Evolutionary conservation across 2,113 vertebrate genomes (phyloP).

Genomic region (Sinocyclocheilus grahami): DNA sequence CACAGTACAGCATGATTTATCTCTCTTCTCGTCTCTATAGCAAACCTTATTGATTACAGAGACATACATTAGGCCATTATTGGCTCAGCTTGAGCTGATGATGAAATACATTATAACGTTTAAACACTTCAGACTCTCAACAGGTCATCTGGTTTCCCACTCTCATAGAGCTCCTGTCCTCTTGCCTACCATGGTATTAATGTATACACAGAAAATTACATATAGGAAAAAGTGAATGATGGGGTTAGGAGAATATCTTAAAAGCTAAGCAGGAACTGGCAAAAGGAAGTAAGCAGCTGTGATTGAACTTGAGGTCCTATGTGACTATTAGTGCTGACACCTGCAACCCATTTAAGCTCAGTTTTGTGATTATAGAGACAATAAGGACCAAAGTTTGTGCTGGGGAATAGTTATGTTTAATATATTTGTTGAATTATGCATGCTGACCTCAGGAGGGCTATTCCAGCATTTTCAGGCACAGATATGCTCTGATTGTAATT

Average conservation of each 20-base stretch:
- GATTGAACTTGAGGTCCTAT: slow-evolving; percentile 82
- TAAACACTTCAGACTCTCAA: slow-evolving; percentile 74
- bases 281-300: slow-evolving; percentile 92
- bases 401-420: not conserved
- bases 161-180: slow-evolving; percentile 65
- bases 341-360: slow-evolving; percentile 92
- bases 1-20: not conserved
- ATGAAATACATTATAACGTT: slow-evolving; percentile 73
- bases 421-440: slow-evolving; percentile 19
- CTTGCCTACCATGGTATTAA: slow-evolving; percentile 15
- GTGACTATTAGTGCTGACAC: slow-evolving; percentile 95
- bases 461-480: too few relatives aligned
- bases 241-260: slow-evolving; percentile 61
- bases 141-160: slow-evolving; percentile 81
- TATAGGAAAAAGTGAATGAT: slow-evolving; percentile 70
- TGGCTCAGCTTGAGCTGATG: slow-evolving; percentile 76
- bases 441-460: not conserved
- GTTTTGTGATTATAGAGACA: slow-evolving; percentile 73
- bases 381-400: slow-evolving; percentile 67
- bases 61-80: slow-evolving; percentile 73
- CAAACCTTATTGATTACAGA: slow-evolving; percentile 73
- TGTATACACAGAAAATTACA: slow-evolving; percentile 29
- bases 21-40: not conserved
- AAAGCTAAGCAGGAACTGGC: slow-evolving; percentile 81
- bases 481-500: too few relatives aligned